phyloP scores from a whole-genome alignment of 2,888 invertebrate species.

The Nephrotoma appendiculata region DNA sequence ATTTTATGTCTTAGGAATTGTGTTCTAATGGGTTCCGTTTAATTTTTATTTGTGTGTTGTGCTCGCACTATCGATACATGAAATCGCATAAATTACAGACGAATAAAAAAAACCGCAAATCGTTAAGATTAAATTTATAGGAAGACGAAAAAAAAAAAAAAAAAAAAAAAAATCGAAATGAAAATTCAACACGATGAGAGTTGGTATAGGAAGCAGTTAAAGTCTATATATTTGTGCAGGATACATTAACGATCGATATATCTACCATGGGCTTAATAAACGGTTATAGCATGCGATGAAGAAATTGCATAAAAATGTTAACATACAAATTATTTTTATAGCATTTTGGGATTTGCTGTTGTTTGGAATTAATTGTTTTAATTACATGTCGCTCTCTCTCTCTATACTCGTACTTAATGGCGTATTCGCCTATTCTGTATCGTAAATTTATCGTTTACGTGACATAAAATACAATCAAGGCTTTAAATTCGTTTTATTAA shows the following conservation, averaged over 20 bases:
- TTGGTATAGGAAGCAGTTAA: background rate
- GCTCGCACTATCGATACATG: background rate
- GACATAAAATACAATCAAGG: background rate
- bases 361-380: background rate
- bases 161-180: background rate
- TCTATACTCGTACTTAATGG: background rate
- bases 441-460: background rate
- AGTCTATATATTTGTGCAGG: background rate
- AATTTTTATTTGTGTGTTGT: background rate
- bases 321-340: background rate
- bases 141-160: background rate
- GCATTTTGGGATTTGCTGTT: background rate
- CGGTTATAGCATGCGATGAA: background rate
- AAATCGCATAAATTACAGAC: background rate
- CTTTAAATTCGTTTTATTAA: background rate
- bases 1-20: background rate
- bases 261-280: background rate
- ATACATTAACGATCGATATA: background rate
- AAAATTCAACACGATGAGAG: background rate
- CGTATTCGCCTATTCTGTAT: background rate
- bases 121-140: background rate
- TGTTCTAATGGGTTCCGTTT: background rate
- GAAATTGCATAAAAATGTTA: background rate
- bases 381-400: background rate
- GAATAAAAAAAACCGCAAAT: background rate